Conservation (phyloP, 2,888 invertebrate genomes). For the Pterostichus madidus region DNA sequence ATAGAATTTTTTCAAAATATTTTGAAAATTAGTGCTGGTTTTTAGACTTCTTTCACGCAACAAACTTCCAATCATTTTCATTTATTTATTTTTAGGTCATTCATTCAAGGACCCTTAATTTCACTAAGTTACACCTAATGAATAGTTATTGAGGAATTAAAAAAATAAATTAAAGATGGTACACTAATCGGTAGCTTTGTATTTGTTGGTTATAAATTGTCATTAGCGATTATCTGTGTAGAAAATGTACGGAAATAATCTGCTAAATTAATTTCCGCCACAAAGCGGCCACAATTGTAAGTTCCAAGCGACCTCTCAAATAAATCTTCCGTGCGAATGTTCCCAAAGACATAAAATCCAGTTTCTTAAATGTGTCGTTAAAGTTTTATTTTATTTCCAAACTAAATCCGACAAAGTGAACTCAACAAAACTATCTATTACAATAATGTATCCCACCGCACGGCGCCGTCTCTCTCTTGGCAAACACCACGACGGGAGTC, state of each 20-base stretch:
- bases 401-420: slow-evolving; percentile 54
- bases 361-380: slow-evolving; percentile 45
- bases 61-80: too few species aligned
- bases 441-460: slow-evolving; percentile 26
- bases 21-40: too few species aligned
- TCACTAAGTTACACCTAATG: too few species aligned
- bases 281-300: slow-evolving; percentile 21
- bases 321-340: slow-evolving; percentile 37
- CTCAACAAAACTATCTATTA: slow-evolving; percentile 47
- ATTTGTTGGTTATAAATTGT: too few species aligned
- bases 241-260: too few species aligned
- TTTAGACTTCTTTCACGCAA: too few species aligned
- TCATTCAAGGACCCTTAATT: too few species aligned
- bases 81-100: too few species aligned
- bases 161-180: neutral
- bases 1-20: too few species aligned
- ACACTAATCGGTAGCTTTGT: neutral
- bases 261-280: slow-evolving; percentile 16
- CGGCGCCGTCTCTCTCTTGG: slow-evolving; percentile 11
- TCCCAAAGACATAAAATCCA: slow-evolving; percentile 37
- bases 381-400: slow-evolving; percentile 53
- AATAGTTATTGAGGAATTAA: too few species aligned
- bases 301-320: slow-evolving; percentile 1
- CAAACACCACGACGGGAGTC: slow-evolving; percentile 36
- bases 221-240: too few species aligned